Base-by-base conservation (phyloP, 2,797 vertebrate species). In the Enteromius fasciolatus region DNA sequence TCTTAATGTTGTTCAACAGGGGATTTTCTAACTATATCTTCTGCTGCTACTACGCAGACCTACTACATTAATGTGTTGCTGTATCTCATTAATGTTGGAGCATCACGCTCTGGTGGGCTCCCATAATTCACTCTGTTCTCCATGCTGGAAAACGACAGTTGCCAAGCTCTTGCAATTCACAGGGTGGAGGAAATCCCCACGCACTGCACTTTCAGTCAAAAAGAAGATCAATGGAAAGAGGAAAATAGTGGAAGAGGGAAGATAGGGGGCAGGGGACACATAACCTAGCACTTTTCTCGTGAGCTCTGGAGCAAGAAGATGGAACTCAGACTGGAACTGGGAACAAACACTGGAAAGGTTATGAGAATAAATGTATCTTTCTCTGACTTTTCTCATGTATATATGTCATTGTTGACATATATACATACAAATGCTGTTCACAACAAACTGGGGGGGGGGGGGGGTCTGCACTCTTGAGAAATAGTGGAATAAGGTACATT, bases 101-200 rank as follows among this genome's bases (percentile, higher is more conserved):
- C 86, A 89, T 17, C 69, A 78, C 48, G 57, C 82, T 85, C 63
- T 44, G 48, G 17, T 78, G 86, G 85, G 64, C 84, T 85, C 83
- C 52, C 78, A 74, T 85, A 91, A 82, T 89, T 89, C 81, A 87
- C 83, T 50, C 73, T 84, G 83, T 78, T 63, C 44, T 87, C 76
- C 78, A 77, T 85, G 85, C 88, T 80, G 88, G 84, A 84, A 88
- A 86, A 82, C 89, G 91, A 92, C 91, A 92, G 91, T 91, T 92
- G 92, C 87, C 91, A 91, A 80, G 70, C 36, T 67, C 81, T 83
- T 78, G 63, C 83, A 78, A 83, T 85, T 90, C 84, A 87, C 57
- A 31, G 48, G 67, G 70, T 83, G 87, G 81, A 86, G 87, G 87
- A 88, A 91, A 85, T 88, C 78, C 48, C 77, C 2, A 28, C 59